Percentiles rank a stretch among this genome's conserved stretches.
Conservation (phyloP, 2,113 vertebrate genomes). For the Brienomyrus longianalis region DNA sequence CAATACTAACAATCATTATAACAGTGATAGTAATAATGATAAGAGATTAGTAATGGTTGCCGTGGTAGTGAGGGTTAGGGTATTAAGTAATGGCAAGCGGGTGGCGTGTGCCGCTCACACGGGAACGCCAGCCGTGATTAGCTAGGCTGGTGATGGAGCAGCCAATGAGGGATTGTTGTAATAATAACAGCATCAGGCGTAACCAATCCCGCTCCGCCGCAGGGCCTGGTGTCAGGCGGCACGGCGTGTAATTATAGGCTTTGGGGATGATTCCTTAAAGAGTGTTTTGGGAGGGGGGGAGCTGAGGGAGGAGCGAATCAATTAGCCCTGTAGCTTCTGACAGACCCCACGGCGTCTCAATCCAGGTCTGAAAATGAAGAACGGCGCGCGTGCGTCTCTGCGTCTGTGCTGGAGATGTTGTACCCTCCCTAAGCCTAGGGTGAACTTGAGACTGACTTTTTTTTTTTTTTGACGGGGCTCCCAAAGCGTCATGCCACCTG, state of each 20-base stretch:
- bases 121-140: neutral
- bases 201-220: neutral
- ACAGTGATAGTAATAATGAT: neutral
- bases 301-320: slow-evolving; percentile 9
- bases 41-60: neutral
- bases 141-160: neutral
- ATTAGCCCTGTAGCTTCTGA: slow-evolving; percentile 16
- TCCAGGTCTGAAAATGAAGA: neutral
- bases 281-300: neutral
- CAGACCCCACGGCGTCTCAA: neutral
- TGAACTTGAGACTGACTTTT: neutral
- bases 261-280: slow-evolving; percentile 1
- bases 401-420: neutral
- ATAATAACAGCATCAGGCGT: neutral
- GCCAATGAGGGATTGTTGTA: slow-evolving; percentile 3
- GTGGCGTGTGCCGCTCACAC: neutral
- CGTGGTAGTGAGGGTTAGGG: neutral
- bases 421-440: neutral
- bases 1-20: neutral
- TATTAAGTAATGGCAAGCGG: neutral
- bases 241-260: slow-evolving; percentile 21
- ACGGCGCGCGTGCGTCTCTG: neutral
- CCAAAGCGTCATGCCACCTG: neutral
- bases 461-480: neutral
- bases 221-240: neutral